phyloP scores from a whole-genome alignment of 2,113 vertebrate genomes.

The Melanocharis versteri region DNA sequence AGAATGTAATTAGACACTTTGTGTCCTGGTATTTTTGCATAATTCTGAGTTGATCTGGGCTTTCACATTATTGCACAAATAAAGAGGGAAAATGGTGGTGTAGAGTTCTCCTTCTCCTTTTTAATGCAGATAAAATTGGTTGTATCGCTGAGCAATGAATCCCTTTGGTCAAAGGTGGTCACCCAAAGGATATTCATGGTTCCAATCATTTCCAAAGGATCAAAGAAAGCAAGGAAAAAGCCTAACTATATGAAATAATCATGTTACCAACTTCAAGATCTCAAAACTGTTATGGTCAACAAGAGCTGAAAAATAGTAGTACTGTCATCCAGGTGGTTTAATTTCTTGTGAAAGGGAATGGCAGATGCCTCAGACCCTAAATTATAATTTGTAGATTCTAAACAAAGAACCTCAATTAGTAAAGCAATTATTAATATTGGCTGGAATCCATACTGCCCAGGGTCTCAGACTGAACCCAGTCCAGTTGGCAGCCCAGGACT shows the following conservation, averaged over 20 bases:
- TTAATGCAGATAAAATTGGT: background rate
- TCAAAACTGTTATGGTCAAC: background rate
- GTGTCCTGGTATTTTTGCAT: background rate
- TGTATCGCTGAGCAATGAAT: accelerated
- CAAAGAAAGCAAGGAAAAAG: background rate
- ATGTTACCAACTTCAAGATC: background rate
- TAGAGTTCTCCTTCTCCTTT: background rate
- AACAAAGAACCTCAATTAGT: conserved; percentile 47
- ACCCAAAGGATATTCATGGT: background rate
- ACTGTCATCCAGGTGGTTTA: background rate
- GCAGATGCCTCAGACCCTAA: conserved; percentile 9
- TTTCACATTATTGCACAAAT: background rate
- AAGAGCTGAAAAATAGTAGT: background rate
- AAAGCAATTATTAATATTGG: conserved; percentile 55
- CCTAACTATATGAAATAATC: accelerated
- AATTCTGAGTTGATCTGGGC: background rate
- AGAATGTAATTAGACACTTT: background rate
- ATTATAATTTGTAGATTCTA: background rate
- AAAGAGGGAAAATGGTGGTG: background rate
- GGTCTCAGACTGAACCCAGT: background rate
- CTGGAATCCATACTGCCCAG: conserved; percentile 30
- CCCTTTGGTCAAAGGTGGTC: background rate
- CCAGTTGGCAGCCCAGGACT: background rate
- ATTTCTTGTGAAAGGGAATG: background rate
- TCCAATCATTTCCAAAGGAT: background rate